Conservation (phyloP, 2,797 vertebrate species). For the Petrocephalus sullivani region DNA sequence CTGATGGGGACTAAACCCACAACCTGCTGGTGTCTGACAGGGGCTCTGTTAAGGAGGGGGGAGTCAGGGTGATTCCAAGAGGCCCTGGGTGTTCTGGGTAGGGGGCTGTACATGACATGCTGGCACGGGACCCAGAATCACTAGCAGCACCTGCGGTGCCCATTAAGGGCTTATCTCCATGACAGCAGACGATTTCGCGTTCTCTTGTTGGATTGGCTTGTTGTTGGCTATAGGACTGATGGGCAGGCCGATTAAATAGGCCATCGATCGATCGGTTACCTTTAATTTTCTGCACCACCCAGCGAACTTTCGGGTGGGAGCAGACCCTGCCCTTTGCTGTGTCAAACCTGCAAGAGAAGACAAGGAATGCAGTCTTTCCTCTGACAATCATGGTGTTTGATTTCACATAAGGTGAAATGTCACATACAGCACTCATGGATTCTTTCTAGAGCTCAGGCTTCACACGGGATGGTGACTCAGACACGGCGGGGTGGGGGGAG, state of each 20-base stretch:
- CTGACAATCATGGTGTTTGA: background rate
- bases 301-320: background rate
- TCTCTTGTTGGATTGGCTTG: background rate
- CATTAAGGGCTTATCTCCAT: background rate
- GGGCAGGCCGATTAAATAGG: background rate
- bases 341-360: background rate
- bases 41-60: background rate
- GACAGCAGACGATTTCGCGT: background rate
- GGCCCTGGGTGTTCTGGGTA: background rate
- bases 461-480: background rate
- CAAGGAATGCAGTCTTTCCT: background rate
- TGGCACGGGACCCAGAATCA: background rate
- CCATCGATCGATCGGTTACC: constrained; percentile 1
- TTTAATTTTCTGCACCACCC: background rate
- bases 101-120: background rate
- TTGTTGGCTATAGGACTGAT: background rate
- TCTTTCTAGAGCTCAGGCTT: background rate
- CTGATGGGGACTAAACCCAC: background rate
- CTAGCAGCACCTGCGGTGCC: background rate
- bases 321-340: background rate
- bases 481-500: background rate
- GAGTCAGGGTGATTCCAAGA: background rate
- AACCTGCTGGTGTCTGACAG: background rate
- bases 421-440: background rate
- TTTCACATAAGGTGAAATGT: too few species aligned